Evolutionary conservation across 2,113 vertebrate species (phyloP), one percentile per base, ranked within the genome.

Genomic region (Vanacampus margaritifer): DNA sequence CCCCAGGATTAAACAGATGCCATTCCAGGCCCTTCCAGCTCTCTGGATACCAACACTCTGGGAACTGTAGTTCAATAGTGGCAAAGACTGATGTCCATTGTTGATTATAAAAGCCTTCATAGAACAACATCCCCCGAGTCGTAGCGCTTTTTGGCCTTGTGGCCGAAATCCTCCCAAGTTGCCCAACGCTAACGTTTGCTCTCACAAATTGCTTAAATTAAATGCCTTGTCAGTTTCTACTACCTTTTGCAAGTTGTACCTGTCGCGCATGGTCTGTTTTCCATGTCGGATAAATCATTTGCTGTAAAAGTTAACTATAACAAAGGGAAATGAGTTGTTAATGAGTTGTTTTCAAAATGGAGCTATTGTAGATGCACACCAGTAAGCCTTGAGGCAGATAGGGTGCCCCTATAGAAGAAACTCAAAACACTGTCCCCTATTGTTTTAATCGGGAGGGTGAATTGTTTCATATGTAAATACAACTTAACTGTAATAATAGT

Each of bases 11-110:
- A 91, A 85, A 81, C 81, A 90, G 86, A 89, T 89, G 86, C 89
- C 86, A 90, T 90, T 90, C 86, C 77, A 79, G 88, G 87, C 88
- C 90, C 88, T 86, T 86, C 72, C 79, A 88, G 81, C 86, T 91
- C 86, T 89, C 65, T 84, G 85, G 79, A 86, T 84, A 87, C 86
- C 79, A 79, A 81, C 84, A 80, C 77, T 73, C 79, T 88, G 88
- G 90, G 85, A 88, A 83, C 84, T 91, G 87, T 90, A 90, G 89
- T 91, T 91, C 89, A 88, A 90, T 87, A 87, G 84, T 82, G 67
- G 73, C 65, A 65, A 80, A 82, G 79, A 84, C 78, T 88, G 82
- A 83, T 87, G 79, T 78, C 80, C 80, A 84, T 86, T 89, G 86
- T 89, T 89, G 77, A 79, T 83, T 78, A 82, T 76, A 76, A 81